Conservation (phyloP, 2,797 vertebrate species). For the Lepus oiostolus region DNA sequence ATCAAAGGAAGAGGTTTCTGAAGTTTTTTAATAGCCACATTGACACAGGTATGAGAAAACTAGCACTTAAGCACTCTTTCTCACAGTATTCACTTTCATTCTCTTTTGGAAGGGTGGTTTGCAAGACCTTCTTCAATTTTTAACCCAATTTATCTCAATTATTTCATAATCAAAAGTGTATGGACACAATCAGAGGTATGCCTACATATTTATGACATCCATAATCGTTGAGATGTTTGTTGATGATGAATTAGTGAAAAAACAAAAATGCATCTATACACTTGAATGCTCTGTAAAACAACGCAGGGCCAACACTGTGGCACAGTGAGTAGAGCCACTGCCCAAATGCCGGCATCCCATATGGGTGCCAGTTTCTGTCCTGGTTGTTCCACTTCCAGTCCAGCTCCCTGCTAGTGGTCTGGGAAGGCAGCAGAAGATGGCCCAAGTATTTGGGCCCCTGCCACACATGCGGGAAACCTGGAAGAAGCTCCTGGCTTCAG, state of each 20-base stretch:
- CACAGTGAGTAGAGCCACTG: too few relatives aligned
- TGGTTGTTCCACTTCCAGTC: too few relatives aligned
- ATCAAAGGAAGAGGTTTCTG: neutral
- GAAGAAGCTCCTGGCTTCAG: too few relatives aligned
- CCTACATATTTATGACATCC: neutral
- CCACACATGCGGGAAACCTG: too few relatives aligned
- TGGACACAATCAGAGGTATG: neutral
- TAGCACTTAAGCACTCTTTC: neutral
- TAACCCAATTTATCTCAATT: constrained; percentile 6
- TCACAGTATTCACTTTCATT: constrained; percentile 18
- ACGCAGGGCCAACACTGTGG: too few relatives aligned
- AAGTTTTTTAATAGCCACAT: neutral
- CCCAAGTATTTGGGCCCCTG: too few relatives aligned
- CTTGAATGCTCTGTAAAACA: constrained; percentile 6
- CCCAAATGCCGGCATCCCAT: too few relatives aligned
- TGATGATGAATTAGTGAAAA: neutral
- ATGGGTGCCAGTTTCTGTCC: too few relatives aligned
- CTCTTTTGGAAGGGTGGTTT: constrained; percentile 39
- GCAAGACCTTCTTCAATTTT: constrained; percentile 28
- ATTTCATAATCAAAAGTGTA: constrained; percentile 59
- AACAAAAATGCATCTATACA: neutral
- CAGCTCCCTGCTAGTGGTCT: too few relatives aligned
- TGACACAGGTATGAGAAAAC: constrained; percentile 28
- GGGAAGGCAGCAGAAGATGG: too few relatives aligned
- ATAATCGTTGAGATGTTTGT: neutral